Evolutionary conservation across 1,140 invertebrate species (phyloP).

Genomic region (Sarcophaga peregrina): DNA sequence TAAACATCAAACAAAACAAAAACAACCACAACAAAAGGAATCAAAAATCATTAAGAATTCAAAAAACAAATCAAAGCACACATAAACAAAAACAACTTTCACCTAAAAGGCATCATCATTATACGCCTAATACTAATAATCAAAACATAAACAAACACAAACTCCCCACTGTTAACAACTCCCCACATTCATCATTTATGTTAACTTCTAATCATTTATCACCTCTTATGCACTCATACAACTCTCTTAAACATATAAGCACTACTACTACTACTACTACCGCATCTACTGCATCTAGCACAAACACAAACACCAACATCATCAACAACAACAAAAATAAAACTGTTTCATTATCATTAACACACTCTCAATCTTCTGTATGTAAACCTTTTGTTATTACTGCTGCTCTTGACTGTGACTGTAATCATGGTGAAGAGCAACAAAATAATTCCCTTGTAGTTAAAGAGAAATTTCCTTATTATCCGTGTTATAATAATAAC

Average conservation of each 20-base stretch:
- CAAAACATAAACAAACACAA: background rate
- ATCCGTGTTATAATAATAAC: background rate
- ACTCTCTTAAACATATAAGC: no score
- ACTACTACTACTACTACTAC: no score
- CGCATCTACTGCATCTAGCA: no score
- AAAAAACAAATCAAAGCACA: conserved; percentile 33
- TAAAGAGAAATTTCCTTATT: conserved; percentile 25
- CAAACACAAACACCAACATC: no score
- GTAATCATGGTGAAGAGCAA: background rate
- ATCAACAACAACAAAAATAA: no score
- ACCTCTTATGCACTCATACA: no score
- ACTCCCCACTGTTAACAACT: conserved; percentile 68
- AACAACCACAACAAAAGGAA: background rate
- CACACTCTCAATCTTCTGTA: background rate
- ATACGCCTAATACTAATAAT: no score
- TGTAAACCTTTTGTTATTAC: background rate
- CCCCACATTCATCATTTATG: background rate
- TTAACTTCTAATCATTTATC: no score
- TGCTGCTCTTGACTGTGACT: background rate
- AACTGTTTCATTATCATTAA: conserved; percentile 44
- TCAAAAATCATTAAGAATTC: conserved; percentile 9
- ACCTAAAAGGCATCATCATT: conserved; percentile 45
- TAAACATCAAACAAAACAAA: conserved; percentile 53
- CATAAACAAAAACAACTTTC: conserved; percentile 43
- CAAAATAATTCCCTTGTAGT: conserved; percentile 30